Percentiles rank a stretch among this genome's conserved stretches.
phyloP scores from a whole-genome alignment of 1,140 invertebrate species.

The Cydia strobilella region DNA sequence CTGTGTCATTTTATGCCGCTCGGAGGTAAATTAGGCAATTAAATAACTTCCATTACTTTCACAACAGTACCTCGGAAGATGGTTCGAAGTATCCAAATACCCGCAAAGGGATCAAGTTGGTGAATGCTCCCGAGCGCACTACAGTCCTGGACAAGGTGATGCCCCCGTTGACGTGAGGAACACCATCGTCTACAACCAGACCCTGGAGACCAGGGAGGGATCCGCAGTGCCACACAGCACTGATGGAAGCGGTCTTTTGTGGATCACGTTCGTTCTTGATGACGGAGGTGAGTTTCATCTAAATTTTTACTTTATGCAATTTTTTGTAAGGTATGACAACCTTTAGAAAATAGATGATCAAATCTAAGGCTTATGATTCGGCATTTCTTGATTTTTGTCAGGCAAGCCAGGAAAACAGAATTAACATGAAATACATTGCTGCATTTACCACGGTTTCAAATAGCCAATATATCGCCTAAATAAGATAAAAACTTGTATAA shows the following conservation, averaged over 20 bases:
- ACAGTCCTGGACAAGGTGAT: constrained; percentile 35
- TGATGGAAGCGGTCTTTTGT: constrained; percentile 55
- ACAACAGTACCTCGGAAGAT: constrained; percentile 48
- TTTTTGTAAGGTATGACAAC: constrained; percentile 14
- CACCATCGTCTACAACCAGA: constrained; percentile 50
- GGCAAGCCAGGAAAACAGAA: no score
- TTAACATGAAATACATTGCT: no score
- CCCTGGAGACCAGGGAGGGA: constrained; percentile 45
- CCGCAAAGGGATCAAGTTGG: constrained; percentile 56
- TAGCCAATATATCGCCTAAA: no score
- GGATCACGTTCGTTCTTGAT: constrained; percentile 49
- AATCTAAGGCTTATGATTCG: no score
- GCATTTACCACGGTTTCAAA: no score
- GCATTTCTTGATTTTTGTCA: no score
- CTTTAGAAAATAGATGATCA: no score
- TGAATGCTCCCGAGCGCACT: constrained; percentile 54
- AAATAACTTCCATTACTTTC: background rate
- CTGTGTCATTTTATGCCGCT: no score
- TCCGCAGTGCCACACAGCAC: constrained; percentile 49
- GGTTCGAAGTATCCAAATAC: constrained; percentile 62
- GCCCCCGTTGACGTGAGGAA: constrained; percentile 46
- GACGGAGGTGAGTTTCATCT: constrained; percentile 47
- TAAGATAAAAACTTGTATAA: background rate
- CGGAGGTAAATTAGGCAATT: no score
- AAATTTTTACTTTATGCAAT: background rate